phyloP scores from a whole-genome alignment of 2,797 vertebrate species.

The Sardinella longiceps region DNA sequence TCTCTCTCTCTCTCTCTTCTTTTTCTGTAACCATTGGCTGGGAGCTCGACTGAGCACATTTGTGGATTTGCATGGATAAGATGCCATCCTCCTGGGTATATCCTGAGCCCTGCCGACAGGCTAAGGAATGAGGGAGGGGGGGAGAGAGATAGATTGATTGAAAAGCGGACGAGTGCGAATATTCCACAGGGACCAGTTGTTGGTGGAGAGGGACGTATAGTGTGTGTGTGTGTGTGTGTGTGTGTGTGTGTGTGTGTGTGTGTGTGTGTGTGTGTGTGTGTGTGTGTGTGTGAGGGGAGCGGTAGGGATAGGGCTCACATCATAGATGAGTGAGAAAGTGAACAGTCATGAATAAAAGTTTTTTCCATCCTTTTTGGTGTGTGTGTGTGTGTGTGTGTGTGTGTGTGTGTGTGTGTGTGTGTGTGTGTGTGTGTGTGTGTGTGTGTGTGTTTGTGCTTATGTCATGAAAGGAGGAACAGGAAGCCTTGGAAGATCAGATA shows the following conservation, averaged over 20 bases:
- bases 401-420: background rate
- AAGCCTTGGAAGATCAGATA: background rate
- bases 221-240: too few relatives aligned
- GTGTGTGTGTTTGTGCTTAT: background rate
- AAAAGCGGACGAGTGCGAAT: background rate
- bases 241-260: too few relatives aligned
- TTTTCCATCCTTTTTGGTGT: background rate
- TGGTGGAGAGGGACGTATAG: background rate
- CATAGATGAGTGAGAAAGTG: background rate
- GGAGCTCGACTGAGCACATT: background rate
- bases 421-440: background rate
- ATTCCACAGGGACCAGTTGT: background rate
- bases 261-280: too few relatives aligned
- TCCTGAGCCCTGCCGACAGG: background rate
- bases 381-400: conserved; percentile 17
- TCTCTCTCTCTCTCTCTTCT: background rate
- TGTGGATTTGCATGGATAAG: conserved; percentile 1
- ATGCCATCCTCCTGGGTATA: background rate
- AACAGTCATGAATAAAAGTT: background rate
- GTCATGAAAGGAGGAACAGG: too few relatives aligned
- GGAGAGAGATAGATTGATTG: conserved; percentile 5
- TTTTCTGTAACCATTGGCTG: background rate
- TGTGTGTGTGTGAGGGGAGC: too few relatives aligned
- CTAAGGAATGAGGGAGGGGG: conserved; percentile 25
- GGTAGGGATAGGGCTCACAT: background rate